Percentiles rank a stretch among this genome's conserved stretches.
These are phyloP conservation scores for Autographa gamma DNA, from an alignment of 2,888 invertebrate species.

Conservation along the genomic window DNA sequence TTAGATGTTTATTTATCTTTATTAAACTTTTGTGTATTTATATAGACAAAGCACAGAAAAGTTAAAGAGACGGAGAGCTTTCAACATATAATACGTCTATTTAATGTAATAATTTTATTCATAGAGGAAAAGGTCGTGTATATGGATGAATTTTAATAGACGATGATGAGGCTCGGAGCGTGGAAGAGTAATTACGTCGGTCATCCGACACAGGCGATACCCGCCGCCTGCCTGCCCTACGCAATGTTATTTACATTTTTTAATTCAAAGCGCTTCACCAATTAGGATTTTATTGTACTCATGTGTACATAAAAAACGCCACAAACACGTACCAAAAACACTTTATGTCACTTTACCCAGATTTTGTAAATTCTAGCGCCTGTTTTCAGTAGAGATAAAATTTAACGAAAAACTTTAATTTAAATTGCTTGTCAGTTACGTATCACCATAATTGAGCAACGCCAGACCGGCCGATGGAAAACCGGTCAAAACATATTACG, in stretches of 20 bases:
- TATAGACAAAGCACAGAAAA: not conserved
- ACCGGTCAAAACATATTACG: constrained; percentile 22
- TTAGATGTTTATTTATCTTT: not conserved
- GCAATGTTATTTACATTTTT: constrained; percentile 61
- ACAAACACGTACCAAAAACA: constrained; percentile 45
- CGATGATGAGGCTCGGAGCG: constrained; percentile 74
- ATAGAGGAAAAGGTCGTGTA: constrained; percentile 74
- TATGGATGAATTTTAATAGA: constrained; percentile 82
- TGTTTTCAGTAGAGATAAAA: not conserved
- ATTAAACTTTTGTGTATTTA: not conserved
- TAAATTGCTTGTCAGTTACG: constrained; percentile 42
- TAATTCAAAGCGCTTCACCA: constrained; percentile 51
- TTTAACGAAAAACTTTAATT: constrained; percentile 16
- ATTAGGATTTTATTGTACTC: constrained; percentile 58
- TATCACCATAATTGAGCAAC: constrained; percentile 34
- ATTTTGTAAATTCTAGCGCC: constrained; percentile 26
- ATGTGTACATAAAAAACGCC: constrained; percentile 46
- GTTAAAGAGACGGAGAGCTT: constrained; percentile 11
- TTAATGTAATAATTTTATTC: constrained; percentile 74
- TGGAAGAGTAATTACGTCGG: constrained; percentile 74
- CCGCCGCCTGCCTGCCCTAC: constrained; percentile 41
- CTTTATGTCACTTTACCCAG: constrained; percentile 32
- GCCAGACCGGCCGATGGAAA: constrained; percentile 20
- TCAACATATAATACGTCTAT: constrained; percentile 53
- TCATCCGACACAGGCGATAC: constrained; percentile 62